Base-by-base conservation (phyloP, 2,113 vertebrate species). In the Stigmatopora nigra region DNA sequence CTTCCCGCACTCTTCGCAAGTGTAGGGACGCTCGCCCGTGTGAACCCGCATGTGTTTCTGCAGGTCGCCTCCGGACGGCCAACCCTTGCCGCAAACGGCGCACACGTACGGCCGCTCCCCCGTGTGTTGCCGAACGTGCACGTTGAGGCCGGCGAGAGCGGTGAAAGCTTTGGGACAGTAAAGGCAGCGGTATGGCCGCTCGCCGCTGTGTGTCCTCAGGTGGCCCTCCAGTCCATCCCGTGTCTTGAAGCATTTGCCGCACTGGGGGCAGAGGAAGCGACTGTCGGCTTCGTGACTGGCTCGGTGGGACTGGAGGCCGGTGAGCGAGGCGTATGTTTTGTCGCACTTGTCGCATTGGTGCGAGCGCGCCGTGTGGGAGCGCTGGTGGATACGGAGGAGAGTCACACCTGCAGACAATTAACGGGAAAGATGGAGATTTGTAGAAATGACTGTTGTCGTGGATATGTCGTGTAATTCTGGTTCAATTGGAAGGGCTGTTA, bases 31-130 rank as follows among this genome's bases (percentile, higher is more conserved):
- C 11, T 91, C 89, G 0, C 89, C 89, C 0, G 89, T 90, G 71
- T 91, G 89, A 0, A 70, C 84, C 71, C 88, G 81, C 79, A 86
- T 84, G 76, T 91, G 89, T 31, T 89, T 88, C 78, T 89, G 87
- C 49, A 90, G 82, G 77, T 88, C 87, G 10, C 88, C 88, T 0
- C 87, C 87, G 0, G 87, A 88, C 1, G 84, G 82, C 75, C 87
- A 91, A 20, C 85, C 84, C 52, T 90, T 91, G 0, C 86, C 81
- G 8, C 89, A 91, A 68, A 88, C 84, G 1, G 71, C 63, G 77
- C 89, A 90, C 55, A 87, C 78, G 20, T 89, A 91, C 1, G 89
- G 89, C 9, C 87, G 81, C 82, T 90, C 89, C 0, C 89, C 89
- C 0, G 89, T 90, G 79, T 91, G 89, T 36, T 83, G 86, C 15